These are phyloP conservation scores for Meiosimyza platycephala DNA, from an alignment of 2,888 invertebrate species.

Conservation along the genomic window DNA sequence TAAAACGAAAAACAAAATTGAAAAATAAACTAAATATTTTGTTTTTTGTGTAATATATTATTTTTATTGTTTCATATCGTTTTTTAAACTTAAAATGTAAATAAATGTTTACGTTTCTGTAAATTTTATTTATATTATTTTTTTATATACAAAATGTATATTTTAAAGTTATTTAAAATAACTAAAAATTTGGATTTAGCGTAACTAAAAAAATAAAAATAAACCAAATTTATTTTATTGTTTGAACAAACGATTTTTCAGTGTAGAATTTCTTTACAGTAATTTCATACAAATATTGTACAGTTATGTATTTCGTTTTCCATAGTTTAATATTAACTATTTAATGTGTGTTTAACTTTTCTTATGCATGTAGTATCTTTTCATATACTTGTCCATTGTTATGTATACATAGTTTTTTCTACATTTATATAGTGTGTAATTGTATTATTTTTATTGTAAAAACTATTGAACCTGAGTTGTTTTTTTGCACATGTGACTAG, in stretches of 20 bases:
- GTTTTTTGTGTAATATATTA: constrained; percentile 33
- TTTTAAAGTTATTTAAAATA: constrained; percentile 61
- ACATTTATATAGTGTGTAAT: constrained; percentile 21
- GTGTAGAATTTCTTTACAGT: constrained; percentile 1
- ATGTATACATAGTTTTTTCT: constrained; percentile 15
- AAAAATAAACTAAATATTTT: constrained; percentile 25
- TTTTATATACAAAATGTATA: constrained; percentile 13
- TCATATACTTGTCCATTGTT: neutral
- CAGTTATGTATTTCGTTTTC: constrained; percentile 15
- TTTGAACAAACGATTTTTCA: neutral
- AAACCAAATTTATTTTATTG: constrained; percentile 18
- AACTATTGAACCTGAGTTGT: constrained; percentile 48
- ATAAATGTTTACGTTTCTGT: constrained; percentile 21
- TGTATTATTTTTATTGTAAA: constrained; percentile 33
- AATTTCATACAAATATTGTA: constrained; percentile 14
- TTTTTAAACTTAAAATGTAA: constrained; percentile 36
- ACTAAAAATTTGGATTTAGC: constrained; percentile 48
- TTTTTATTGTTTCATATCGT: constrained; percentile 33
- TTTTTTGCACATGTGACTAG: constrained; percentile 45
- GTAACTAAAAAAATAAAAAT: constrained; percentile 32
- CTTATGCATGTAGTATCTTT: constrained; percentile 13
- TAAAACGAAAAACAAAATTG: constrained; percentile 40
- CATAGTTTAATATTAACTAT: neutral
- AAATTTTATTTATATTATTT: constrained; percentile 13
- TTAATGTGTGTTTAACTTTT: neutral